Base-by-base conservation (phyloP, 2,888 invertebrate species). In the Boloria euphrosyne region DNA sequence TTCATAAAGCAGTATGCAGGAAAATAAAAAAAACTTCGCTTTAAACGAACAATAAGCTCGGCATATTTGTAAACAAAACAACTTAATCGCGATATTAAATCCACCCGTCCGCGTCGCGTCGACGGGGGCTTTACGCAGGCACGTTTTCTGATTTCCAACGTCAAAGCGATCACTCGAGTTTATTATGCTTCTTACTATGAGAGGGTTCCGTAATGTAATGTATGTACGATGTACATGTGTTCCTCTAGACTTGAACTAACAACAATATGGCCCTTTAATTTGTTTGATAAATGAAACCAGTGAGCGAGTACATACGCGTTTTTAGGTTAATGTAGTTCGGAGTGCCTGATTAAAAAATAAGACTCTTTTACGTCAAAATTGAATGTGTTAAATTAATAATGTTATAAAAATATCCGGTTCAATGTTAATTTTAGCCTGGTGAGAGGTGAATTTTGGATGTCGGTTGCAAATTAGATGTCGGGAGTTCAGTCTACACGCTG, bases 131-230 rank as follows among this genome's bases (percentile, higher is more conserved):
- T 51, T 31, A 14, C 46, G 44, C 14, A 46, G 18, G 62, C 47
- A 58, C 58, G 52, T 57, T 68, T 62, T 47, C 66, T 65, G 66
- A 67, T 71, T 71, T 69, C 64, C 58, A 68, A 73, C 71, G 73
- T 72, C 74, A 73, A 72, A 73, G 69, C 68, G 66, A 69, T 71
- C 71, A 72, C 72, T 74, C 68, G 65, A 73, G 67, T 69, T 70
- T 58, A 69, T 74, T 72, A 69, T 66, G 59, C 64, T 66, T 58
- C 55, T 55, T 49, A 14, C 51, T 51, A 60, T 38, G 31, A 65
- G 55, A 71, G 71, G 72, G 71, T 63, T 55, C 69, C 31, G 17
- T 60, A 57, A 17, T 54, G 51, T 46, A 49, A 17, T 52, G 43
- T 64, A 64, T 16, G 17, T 53, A 57, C 58, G 52, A 64, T 16